Conservation (phyloP, 2,113 vertebrate genomes). For the Cathartes aura region DNA sequence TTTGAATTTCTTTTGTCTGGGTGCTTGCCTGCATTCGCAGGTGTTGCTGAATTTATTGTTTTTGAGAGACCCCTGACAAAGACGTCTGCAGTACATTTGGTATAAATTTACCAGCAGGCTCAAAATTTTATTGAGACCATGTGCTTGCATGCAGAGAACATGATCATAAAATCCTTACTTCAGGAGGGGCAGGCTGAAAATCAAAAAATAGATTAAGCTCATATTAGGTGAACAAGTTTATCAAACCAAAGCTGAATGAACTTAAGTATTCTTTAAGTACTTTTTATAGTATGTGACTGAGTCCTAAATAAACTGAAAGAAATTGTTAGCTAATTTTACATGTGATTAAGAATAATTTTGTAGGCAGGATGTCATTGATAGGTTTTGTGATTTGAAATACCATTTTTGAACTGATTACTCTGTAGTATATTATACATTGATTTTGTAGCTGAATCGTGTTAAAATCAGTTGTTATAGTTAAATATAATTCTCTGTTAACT, state of each 20-base stretch:
- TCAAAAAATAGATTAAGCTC: background rate
- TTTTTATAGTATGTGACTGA: background rate
- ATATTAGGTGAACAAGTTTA: background rate
- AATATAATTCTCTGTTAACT: background rate
- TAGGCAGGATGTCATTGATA: background rate
- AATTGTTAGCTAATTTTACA: background rate
- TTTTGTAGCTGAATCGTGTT: background rate
- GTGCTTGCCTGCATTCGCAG: background rate
- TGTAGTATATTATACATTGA: background rate
- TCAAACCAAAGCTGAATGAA: background rate
- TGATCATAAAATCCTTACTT: background rate
- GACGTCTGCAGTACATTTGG: background rate
- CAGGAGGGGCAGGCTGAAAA: background rate
- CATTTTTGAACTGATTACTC: background rate
- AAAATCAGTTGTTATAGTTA: background rate
- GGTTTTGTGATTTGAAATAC: background rate
- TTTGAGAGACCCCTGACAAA: background rate
- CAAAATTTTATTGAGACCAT: background rate
- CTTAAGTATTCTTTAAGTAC: background rate
- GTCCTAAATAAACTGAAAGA: background rate
- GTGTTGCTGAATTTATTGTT: background rate
- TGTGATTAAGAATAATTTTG: background rate
- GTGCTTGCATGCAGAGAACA: conserved; percentile 23
- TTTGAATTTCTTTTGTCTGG: background rate
- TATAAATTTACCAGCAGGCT: background rate